Evolutionary conservation across 2,113 vertebrate genomes (phyloP), one percentile per base, ranked within the genome.

Genomic region (Hemichromis elongatus): DNA sequence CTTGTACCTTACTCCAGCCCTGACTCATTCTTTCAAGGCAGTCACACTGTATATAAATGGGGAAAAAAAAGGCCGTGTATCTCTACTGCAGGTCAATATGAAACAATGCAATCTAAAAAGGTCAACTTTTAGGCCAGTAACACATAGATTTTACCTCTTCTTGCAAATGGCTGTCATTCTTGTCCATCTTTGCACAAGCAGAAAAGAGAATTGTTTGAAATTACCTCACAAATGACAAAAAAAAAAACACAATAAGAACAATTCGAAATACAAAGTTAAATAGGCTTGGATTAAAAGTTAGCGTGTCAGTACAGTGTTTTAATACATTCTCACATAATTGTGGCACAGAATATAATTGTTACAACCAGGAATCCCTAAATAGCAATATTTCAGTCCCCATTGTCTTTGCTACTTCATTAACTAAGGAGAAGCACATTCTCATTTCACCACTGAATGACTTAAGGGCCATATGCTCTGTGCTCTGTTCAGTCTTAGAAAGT

Each of bases 331-430:
- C 1, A 42, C 12, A 56, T 28, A 24, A 7, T 81, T 52, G 47
- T 59, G 50, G 2, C 68, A 63, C 19, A n/a, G 68, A 84, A 68
- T 45, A 26, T 42, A 75, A 63, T 28, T 3, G 7, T 28, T 66
- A 26, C 40, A 59, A n/a, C 47, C 70, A 16, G 45, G 30, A 81
- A 57, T 68, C 56, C 55, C 55, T 12, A 33, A 77, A 55, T 14
- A 78, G 47, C 26, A n/a, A 8, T 86, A 16, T 40, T 40, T 77
- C 7, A 75, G 16, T 30, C 81, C 5, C 45, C 63, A 19, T 50
- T 35, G 54, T 83, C 77, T 81, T 81, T 63, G 53, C 59, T 70
- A 85, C 37, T 57, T 81, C 68, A 82, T 88, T 89, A 89, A 80
- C 66, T 53, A 14, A 52, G 37, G 33, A 81, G n/a, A 53, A 33